Evolutionary conservation across 2,113 vertebrate genomes (phyloP), one percentile per base, ranked within the genome.

Genomic region (Stictonetta naevosa): DNA sequence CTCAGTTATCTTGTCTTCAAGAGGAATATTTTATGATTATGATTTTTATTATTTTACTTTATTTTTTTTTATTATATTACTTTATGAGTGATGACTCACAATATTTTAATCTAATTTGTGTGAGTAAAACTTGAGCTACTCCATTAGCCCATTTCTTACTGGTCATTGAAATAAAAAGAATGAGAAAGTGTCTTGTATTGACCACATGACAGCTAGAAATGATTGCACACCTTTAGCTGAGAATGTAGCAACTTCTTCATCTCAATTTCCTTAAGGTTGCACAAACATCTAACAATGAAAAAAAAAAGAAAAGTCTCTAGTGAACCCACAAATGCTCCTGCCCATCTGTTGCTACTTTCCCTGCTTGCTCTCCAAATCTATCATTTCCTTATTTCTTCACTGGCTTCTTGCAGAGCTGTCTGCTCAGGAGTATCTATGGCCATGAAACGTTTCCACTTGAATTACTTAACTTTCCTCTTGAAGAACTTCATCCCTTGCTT

Each of bases 271-370:
- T 56, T 58, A 80, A 80, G 13, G 12, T 15, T 63, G 6, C 1
- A 2, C 23, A 29, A 59, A 36, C 36, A 62, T n/a, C 16, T 0
- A 2, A 46, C 1, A 6, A 16, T 8, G 15, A 33, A 18, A 40
- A 53, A 16, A 40, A 50, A 83, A 60, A 8, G 8, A 71, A 12
- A 10, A 23, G 34, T 48, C 58, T 64, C 22, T 13, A 52, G 18
- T 11, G 11, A 34, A 60, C 13, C 15, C 34, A 78, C 14, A 63
- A 33, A 31, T 0, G 0, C 29, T 48, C 44, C 26, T 79, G n/a
- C 34, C 40, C 48, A 38, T 77, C 53, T 60, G 11, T 46, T 50
- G 9, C 34, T 73, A 16, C 26, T 52, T 75, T 71, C 11, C 29
- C 42, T 68, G 25, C 13, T 55, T 38, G 23, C 11, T 74, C 68